These are phyloP conservation scores for Aleiodes sp. DNA, from an alignment of 1,140 invertebrate species.

Conservation along the genomic window DNA sequence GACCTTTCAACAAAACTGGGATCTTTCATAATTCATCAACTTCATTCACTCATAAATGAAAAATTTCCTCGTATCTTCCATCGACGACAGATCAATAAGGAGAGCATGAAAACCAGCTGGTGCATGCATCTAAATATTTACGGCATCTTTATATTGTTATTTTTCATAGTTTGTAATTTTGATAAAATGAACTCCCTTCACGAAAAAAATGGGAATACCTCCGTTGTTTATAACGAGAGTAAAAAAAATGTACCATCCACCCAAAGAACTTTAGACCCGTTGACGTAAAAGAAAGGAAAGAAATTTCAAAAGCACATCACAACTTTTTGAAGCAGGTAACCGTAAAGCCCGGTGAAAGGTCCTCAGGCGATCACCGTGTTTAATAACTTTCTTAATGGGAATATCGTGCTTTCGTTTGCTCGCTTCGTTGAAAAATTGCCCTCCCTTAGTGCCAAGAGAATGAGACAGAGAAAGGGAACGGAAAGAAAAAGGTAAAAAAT, in stretches of 20 bases:
- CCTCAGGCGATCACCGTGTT: conserved; percentile 24
- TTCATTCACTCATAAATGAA: no score
- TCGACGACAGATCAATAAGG: no score
- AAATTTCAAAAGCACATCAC: conserved; percentile 23
- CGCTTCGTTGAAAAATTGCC: background rate
- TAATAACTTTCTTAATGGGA: conserved; percentile 24
- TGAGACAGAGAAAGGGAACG: no score
- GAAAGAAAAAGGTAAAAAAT: background rate
- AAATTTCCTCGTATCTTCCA: no score
- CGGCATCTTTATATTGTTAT: no score
- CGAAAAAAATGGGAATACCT: no score
- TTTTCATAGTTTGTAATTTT: no score
- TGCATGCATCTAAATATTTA: no score
- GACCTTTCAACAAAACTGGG: no score
- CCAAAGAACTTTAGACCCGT: background rate
- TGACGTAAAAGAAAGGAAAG: conserved; percentile 20
- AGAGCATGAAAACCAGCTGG: no score
- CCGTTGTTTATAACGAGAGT: no score
- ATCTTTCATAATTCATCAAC: no score
- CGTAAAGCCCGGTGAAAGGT: conserved; percentile 15
- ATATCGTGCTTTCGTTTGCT: conserved; percentile 18
- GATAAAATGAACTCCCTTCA: background rate
- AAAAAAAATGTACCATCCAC: background rate
- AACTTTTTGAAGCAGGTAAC: conserved; percentile 24
- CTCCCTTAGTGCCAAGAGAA: background rate